Percentiles rank a stretch among this genome's conserved stretches.
Conservation (phyloP, 2,113 vertebrate genomes). For the Cryptoleucopteryx plumbea region DNA sequence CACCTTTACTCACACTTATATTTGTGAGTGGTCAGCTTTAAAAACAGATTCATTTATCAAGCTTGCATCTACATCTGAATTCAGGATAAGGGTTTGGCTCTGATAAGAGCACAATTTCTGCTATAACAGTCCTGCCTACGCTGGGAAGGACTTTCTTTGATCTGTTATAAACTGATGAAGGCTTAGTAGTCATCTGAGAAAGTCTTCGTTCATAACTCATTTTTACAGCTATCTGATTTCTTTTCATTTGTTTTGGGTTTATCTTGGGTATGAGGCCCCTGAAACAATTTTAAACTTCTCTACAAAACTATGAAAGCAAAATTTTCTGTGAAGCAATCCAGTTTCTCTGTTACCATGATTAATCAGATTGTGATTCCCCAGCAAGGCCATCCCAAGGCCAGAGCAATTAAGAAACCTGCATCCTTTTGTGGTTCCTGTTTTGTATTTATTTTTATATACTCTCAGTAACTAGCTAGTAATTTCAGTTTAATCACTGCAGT, state of each 20-base stretch:
- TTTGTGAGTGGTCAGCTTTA: not conserved
- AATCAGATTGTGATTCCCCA: not conserved
- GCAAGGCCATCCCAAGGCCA: not conserved
- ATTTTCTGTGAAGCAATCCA: not conserved
- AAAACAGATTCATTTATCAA: constrained; percentile 6
- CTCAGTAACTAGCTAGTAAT: not conserved
- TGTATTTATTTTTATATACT: constrained; percentile 13
- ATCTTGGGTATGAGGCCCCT: not conserved
- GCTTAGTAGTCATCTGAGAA: constrained; percentile 10
- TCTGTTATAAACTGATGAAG: constrained; percentile 36
- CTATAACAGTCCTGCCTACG: not conserved
- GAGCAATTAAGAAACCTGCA: constrained; percentile 3
- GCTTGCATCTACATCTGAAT: not conserved
- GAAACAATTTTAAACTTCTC: constrained; percentile 28
- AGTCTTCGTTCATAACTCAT: constrained; percentile 3
- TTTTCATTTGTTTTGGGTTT: constrained; percentile 34
- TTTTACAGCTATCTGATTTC: constrained; percentile 29
- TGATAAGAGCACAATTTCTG: not conserved
- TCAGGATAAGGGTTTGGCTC: not conserved
- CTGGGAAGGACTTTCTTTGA: constrained; percentile 12
- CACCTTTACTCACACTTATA: not conserved
- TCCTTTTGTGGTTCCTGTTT: constrained; percentile 12
- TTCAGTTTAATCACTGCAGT: not conserved
- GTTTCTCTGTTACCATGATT: not conserved
- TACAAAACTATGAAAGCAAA: not conserved